Conservation (phyloP, 2,888 invertebrate genomes). For the Stenolophus ochropezus region DNA sequence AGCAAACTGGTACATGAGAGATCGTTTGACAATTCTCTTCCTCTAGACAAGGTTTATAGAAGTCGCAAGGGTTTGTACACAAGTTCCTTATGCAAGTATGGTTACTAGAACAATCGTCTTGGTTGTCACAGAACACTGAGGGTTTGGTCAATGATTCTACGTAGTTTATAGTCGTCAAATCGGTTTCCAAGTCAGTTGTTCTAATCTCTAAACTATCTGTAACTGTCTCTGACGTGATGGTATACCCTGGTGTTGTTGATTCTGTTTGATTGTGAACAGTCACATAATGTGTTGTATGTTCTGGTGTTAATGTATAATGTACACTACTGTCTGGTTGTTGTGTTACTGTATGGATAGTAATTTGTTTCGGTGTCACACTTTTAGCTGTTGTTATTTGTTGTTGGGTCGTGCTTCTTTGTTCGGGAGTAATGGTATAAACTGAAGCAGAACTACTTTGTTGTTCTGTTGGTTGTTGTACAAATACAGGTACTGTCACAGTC, state of each 20-base stretch:
- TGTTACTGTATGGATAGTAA: slow-evolving; percentile 14
- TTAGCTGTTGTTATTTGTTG: slow-evolving; percentile 9
- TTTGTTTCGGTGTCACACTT: slow-evolving; percentile 46
- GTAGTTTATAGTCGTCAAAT: slow-evolving; percentile 47
- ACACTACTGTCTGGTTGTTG: slow-evolving; percentile 38
- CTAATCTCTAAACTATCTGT: slow-evolving; percentile 54
- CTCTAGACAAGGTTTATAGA: slow-evolving; percentile 72
- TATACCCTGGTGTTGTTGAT: slow-evolving; percentile 45
- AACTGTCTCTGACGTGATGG: slow-evolving; percentile 53
- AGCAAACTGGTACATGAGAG: too few relatives aligned
- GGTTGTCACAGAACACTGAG: too few relatives aligned
- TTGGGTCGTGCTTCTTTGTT: background rate
- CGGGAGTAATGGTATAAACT: background rate
- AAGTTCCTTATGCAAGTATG: too few relatives aligned
- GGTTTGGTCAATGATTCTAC: slow-evolving; percentile 52
- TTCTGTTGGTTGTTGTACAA: slow-evolving; percentile 1
- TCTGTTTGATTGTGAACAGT: slow-evolving; percentile 33
- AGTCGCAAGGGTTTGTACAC: too few relatives aligned
- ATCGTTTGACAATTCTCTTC: slow-evolving; percentile 74
- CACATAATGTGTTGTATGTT: slow-evolving; percentile 13
- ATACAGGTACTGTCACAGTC: slow-evolving; percentile 4
- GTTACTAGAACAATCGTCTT: too few relatives aligned
- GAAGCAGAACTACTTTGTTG: background rate
- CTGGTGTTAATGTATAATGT: slow-evolving; percentile 14
- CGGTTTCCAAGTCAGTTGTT: slow-evolving; percentile 57